A percentile compares a stretch with the other conserved stretches of the same genome.
These are phyloP conservation scores for Hepsetus odoe DNA, from an alignment of 2,113 vertebrate genomes.

Conservation along the genomic window DNA sequence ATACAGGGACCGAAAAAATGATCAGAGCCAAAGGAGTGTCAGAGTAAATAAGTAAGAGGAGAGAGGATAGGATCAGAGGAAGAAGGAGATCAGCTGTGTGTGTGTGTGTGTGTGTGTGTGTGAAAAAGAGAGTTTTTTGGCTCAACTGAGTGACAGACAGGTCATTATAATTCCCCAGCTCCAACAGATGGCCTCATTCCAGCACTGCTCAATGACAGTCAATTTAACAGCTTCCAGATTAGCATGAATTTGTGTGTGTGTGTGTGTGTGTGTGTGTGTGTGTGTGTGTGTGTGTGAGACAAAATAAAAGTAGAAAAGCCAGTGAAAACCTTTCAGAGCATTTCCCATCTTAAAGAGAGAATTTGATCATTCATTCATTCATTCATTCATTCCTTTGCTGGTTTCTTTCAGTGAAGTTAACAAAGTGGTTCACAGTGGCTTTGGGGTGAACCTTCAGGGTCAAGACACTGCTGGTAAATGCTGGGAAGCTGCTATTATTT, in stretches of 20 bases:
- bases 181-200: constrained; percentile 33
- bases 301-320: not conserved
- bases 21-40: not conserved
- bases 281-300: not conserved
- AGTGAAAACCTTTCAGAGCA: not conserved
- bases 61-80: not conserved
- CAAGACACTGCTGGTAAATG: too few relatives aligned
- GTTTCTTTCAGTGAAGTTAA: too few relatives aligned
- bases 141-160: constrained; percentile 23
- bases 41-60: not conserved
- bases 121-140: not conserved
- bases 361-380: too few relatives aligned
- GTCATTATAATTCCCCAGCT: constrained; percentile 30
- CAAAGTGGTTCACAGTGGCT: too few relatives aligned
- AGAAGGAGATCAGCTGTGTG: not conserved
- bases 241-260: not conserved
- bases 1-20: not conserved
- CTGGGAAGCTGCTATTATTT: too few relatives aligned
- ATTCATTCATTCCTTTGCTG: too few relatives aligned
- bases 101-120: not conserved
- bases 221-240: constrained; percentile 25
- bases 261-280: constrained; percentile 31
- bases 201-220: constrained; percentile 29
- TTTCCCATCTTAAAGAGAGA: too few relatives aligned
- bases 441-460: too few relatives aligned